phyloP scores from a whole-genome alignment of 2,113 vertebrate genomes.

The Montifringilla adamsi region DNA sequence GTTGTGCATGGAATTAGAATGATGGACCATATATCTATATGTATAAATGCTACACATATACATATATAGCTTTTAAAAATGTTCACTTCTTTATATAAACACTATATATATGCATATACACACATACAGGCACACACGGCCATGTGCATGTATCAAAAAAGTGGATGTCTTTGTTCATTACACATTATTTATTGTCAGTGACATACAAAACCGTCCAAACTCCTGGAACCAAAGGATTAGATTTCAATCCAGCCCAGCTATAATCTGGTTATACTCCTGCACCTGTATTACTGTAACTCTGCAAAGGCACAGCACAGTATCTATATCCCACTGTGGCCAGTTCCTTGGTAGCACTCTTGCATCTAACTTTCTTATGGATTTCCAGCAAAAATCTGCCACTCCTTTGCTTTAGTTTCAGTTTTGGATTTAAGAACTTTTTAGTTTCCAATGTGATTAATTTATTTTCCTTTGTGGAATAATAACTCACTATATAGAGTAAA shows the following conservation, averaged over 20 bases:
- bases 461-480: neutral
- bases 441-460: neutral
- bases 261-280: neutral
- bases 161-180: neutral
- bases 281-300: neutral
- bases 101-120: conserved; percentile 35
- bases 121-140: neutral
- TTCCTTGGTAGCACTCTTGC: neutral
- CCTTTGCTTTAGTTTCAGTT: neutral
- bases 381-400: neutral
- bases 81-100: conserved; percentile 10
- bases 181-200: neutral
- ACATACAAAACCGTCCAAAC: neutral
- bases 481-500: neutral
- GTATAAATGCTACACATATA: conserved; percentile 63
- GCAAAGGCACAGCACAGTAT: neutral
- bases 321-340: neutral
- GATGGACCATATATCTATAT: conserved; percentile 65
- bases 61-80: conserved; percentile 54
- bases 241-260: neutral
- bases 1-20: conserved; percentile 69
- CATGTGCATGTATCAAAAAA: conserved; percentile 3
- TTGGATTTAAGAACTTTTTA: neutral
- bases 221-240: neutral
- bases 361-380: neutral